Conservation (phyloP, 2,888 invertebrate genomes). For the Ceraclea dissimilis region DNA sequence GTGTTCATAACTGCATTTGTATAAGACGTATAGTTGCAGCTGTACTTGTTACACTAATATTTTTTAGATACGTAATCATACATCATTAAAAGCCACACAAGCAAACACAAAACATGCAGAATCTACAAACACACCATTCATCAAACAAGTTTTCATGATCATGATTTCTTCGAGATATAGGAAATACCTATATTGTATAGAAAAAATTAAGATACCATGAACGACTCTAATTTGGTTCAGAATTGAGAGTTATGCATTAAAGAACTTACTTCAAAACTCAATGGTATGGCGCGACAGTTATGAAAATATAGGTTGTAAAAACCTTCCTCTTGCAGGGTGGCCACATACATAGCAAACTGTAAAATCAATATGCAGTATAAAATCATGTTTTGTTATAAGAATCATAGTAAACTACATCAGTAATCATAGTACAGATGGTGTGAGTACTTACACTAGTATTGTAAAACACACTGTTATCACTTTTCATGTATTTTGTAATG, state of each 20-base stretch:
- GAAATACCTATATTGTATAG: too few species aligned
- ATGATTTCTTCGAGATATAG: background rate
- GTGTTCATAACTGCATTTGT: too few species aligned
- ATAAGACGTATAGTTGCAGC: too few species aligned
- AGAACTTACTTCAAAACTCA: constrained; percentile 69
- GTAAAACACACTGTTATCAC: constrained; percentile 49
- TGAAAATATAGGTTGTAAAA: constrained; percentile 93
- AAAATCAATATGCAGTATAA: constrained; percentile 27
- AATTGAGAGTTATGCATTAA: too few species aligned
- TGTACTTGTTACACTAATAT: too few species aligned
- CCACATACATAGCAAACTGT: constrained; percentile 73
- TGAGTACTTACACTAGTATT: constrained; percentile 58
- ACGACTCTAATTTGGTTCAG: too few species aligned
- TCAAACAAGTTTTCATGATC: background rate
- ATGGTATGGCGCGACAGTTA: constrained; percentile 50
- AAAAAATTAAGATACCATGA: too few species aligned
- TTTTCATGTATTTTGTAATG: constrained; percentile 44
- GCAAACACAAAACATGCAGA: too few species aligned
- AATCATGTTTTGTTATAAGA: background rate
- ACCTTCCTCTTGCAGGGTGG: constrained; percentile 74
- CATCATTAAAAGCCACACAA: too few species aligned
- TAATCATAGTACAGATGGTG: background rate
- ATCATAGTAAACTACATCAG: background rate
- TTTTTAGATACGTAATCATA: too few species aligned
- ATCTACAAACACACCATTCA: background rate